Base-by-base conservation (phyloP, 2,888 invertebrate species). In the Linyphia triangularis region DNA sequence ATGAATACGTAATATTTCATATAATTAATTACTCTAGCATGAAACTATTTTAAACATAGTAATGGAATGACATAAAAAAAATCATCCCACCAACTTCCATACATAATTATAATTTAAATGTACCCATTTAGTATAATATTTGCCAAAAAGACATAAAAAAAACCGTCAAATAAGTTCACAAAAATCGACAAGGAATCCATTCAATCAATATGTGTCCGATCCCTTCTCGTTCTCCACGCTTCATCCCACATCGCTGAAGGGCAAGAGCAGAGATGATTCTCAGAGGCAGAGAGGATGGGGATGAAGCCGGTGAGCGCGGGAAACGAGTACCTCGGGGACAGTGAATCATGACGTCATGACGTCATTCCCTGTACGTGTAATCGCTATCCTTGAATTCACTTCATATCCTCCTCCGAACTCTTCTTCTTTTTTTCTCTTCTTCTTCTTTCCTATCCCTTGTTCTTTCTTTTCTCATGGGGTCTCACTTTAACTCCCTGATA, bases 361-460 rank as follows among this genome's bases (percentile, higher is more conserved):
- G 79, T 81, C 79, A 81, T 69, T 65, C 77, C 33, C 77, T 37
- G 84, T 85, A 75, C 84, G 75, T 67, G 51, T 85, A 77, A 75
- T 85, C 84, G 84, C 73, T 75, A 65, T 73, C 33, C 73, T 30
- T 30, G 72, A 72, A 72, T 61, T 82, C 82, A 40, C 72, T 61
- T 82, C 82, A 40, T 73, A 61, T 73, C 73, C 30, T 63, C 22
- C 73, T 83, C 83, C 43, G 16, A 28, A 43, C 30, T 37, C 65
- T 16, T 22, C 30, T 33, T 61, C 37, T 24, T 43, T 65, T 67
- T 75, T n/a, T 9, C 33, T 30, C 30, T 33, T 59, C 69, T 33
- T 1, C 69, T n/a, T 33, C 69, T 13, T 24, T 22, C n/a, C 63
- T 26, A 26, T n/a, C n/a, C n/a, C 28, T n/a, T 19, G 6, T 30